Percentiles rank a stretch among this genome's conserved stretches.
Conservation (phyloP, 2,113 vertebrate species). For the Heterotis niloticus region DNA sequence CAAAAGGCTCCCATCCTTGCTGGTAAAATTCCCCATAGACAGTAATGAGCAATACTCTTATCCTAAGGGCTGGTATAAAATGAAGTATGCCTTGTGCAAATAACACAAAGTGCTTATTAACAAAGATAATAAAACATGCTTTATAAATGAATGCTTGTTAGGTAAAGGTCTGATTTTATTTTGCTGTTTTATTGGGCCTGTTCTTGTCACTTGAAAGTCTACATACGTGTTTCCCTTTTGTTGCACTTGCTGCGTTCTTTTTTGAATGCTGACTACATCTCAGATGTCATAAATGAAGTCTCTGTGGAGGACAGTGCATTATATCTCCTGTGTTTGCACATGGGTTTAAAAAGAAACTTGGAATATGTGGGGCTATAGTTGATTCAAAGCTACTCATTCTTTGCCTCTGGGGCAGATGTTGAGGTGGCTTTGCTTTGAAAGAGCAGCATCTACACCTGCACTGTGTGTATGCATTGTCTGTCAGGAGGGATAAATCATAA, state of each 20-base stretch:
- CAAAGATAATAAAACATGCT: slow-evolving; percentile 26
- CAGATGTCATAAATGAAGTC: background rate
- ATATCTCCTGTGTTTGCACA: background rate
- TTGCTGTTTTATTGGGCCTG: slow-evolving; percentile 8
- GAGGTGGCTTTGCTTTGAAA: too few species aligned
- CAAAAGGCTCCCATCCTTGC: slow-evolving; percentile 38
- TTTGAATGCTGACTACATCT: background rate
- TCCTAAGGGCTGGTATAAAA: slow-evolving; percentile 46
- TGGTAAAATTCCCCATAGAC: slow-evolving; percentile 41
- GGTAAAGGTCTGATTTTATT: slow-evolving; percentile 26
- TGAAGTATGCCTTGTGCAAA: slow-evolving; percentile 33
- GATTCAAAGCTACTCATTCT: too few species aligned
- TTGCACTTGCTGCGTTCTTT: background rate
- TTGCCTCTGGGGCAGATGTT: too few species aligned
- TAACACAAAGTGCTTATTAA: slow-evolving; percentile 29
- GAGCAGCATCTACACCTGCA: too few species aligned
- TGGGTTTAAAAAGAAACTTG: background rate
- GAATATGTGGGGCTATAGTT: background rate
- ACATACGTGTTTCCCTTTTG: background rate
- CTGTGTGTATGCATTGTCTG: too few species aligned
- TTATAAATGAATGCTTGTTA: slow-evolving; percentile 18
- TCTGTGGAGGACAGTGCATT: background rate
- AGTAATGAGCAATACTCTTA: slow-evolving; percentile 46
- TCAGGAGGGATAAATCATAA: too few species aligned
- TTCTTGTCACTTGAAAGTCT: background rate